A percentile compares a stretch with the other conserved stretches of the same genome.
phyloP scores from a whole-genome alignment of 2,113 vertebrate genomes.

The Forbesichthys agassizii region DNA sequence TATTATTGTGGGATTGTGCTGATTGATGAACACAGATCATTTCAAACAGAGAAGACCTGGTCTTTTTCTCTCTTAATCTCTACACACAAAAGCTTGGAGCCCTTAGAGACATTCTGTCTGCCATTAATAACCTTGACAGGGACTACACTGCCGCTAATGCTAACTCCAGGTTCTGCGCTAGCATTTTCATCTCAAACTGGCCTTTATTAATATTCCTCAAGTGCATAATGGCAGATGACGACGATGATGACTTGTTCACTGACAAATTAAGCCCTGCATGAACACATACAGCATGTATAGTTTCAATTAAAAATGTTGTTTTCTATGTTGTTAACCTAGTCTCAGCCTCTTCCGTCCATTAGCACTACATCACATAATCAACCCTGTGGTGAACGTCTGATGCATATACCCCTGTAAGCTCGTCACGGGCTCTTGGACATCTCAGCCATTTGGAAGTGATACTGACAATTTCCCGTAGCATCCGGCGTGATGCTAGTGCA shows the following conservation, averaged over 20 bases:
- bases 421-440: too few species aligned
- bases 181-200: background rate
- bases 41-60: slow-evolving; percentile 34
- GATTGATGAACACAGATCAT: slow-evolving; percentile 60
- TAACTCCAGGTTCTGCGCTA: slow-evolving; percentile 48
- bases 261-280: slow-evolving; percentile 8
- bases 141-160: slow-evolving; percentile 49
- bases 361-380: too few species aligned
- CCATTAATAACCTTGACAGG: slow-evolving; percentile 62
- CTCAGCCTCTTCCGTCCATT: too few species aligned
- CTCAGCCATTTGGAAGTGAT: too few species aligned
- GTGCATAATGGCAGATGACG: slow-evolving; percentile 12
- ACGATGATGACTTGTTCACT: background rate
- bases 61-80: slow-evolving; percentile 27
- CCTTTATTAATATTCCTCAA: slow-evolving; percentile 23
- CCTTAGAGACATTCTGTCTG: slow-evolving; percentile 58
- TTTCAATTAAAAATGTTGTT: background rate
- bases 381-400: too few species aligned
- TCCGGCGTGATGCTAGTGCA: too few species aligned
- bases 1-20: slow-evolving; percentile 55
- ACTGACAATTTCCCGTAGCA: too few species aligned
- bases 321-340: too few species aligned
- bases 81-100: background rate
- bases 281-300: background rate
- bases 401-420: too few species aligned